Conservation (phyloP, 2,113 vertebrate genomes). For the Egretta garzetta region DNA sequence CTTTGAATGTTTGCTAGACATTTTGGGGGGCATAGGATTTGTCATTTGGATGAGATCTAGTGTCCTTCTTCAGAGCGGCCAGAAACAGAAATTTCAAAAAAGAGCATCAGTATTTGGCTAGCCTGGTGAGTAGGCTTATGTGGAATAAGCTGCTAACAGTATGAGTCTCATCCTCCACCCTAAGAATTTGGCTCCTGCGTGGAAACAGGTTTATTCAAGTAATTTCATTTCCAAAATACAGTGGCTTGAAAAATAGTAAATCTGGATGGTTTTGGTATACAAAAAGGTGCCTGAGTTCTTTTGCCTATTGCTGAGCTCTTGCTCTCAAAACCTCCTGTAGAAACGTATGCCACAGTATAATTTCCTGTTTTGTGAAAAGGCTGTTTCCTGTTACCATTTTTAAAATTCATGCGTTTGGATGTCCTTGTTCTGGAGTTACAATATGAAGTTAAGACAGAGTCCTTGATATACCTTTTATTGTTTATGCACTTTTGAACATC, state of each 20-base stretch:
- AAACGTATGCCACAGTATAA: not conserved
- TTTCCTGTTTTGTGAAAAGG: not conserved
- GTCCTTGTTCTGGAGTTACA: not conserved
- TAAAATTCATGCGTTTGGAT: not conserved
- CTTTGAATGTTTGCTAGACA: not conserved
- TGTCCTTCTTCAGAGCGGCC: not conserved
- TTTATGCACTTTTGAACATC: not conserved
- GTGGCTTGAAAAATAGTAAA: not conserved
- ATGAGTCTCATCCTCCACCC: not conserved
- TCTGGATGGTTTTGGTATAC: not conserved
- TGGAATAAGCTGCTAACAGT: not conserved
- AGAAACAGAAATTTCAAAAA: not conserved
- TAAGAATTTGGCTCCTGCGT: not conserved
- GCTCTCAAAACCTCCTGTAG: not conserved
- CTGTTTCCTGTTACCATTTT: not conserved
- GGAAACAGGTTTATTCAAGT: not conserved
- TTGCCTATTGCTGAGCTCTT: not conserved
- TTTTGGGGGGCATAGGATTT: not conserved
- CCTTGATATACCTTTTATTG: not conserved
- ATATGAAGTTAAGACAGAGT: not conserved
- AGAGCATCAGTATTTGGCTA: not conserved
- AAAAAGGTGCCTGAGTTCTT: not conserved
- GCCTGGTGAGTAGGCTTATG: not conserved
- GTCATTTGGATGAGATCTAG: not conserved
- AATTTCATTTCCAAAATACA: not conserved